Evolutionary conservation across 2,113 vertebrate genomes (phyloP), one percentile per base, ranked within the genome.

Genomic region (Oceanites oceanicus): DNA sequence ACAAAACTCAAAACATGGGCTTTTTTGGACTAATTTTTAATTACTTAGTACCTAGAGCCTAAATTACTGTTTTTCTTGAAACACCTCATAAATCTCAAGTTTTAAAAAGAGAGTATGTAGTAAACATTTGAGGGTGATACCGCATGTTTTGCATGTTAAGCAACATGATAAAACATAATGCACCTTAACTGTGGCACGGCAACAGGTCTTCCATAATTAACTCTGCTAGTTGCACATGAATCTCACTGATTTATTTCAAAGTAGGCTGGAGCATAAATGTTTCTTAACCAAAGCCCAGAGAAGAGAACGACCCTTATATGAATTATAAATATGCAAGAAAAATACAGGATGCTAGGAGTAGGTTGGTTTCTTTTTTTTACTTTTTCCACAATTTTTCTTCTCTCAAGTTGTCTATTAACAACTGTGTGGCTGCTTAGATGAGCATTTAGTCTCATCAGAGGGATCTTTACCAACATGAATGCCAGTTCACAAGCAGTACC

Each of bases 151-250:
- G 18, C 52, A 15, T 86, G 50, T 77, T 88, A 86, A 93, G 59
- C 44, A 62, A 77, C 32, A 67, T 0, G 3, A 52, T 72, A 81
- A 89, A 85, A 78, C 36, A 58, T 29, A 72, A 90, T n/a, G 44
- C 30, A 65, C 14, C 21, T 77, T 40, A 88, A 63, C 32, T 36
- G 13, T 32, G 38, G 63, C 72, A 55, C 13, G 14, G 82, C 55
- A 88, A 74, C 75, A 90, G 67, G 71, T 95, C 71, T 94, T 88
- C 63, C 70, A 72, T 79, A 94, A 93, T 86, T 90, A 94, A 73
- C 47, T 56, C 22, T 58, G 18, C 34, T 44, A 15, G 32, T 6
- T 76, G 56, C 22, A 92, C 53, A 79, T 34, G 7, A 62, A 34
- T 52, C 45, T 91, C 49, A n/a, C 26, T 0, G 21, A 61, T 40